These are phyloP conservation scores for Phymorhynchus buccinoides DNA, from an alignment of 1,140 invertebrate species.

Conservation along the genomic window DNA sequence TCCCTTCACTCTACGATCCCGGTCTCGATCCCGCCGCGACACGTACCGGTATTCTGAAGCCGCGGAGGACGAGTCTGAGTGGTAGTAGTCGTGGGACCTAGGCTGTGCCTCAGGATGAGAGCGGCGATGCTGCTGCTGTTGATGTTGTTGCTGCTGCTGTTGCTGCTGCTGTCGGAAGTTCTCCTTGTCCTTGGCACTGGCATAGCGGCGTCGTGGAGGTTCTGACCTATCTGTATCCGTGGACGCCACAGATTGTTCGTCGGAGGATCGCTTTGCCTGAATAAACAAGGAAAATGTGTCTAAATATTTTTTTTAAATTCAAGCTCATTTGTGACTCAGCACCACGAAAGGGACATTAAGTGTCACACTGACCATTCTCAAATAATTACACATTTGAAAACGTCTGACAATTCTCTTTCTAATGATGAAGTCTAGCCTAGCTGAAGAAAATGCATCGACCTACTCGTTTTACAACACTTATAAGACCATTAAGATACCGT, in stretches of 20 bases:
- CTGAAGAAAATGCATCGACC: no score
- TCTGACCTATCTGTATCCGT: slow-evolving; percentile 28
- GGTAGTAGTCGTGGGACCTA: slow-evolving; percentile 15
- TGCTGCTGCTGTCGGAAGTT: not conserved
- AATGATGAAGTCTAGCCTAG: no score
- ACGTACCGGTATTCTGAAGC: slow-evolving; percentile 12
- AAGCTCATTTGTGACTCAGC: no score
- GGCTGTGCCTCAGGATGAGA: not conserved
- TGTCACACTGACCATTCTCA: no score
- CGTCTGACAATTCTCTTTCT: no score
- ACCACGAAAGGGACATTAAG: no score
- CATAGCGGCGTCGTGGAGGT: slow-evolving; percentile 20
- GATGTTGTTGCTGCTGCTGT: not conserved
- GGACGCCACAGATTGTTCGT: slow-evolving; percentile 37
- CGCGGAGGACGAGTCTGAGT: slow-evolving; percentile 7
- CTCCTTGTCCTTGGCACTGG: slow-evolving; percentile 27
- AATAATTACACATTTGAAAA: no score
- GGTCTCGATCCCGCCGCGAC: not conserved
- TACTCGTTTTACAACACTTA: no score
- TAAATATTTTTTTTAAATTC: not conserved
- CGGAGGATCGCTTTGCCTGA: slow-evolving; percentile 30
- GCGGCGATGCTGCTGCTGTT: not conserved
- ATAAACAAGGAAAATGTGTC: not conserved
- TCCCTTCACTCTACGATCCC: not conserved
- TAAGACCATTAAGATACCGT: no score